Evolutionary conservation across 2,113 vertebrate species (phyloP), one percentile per base, ranked within the genome.

Genomic region (Canis aureus): DNA sequence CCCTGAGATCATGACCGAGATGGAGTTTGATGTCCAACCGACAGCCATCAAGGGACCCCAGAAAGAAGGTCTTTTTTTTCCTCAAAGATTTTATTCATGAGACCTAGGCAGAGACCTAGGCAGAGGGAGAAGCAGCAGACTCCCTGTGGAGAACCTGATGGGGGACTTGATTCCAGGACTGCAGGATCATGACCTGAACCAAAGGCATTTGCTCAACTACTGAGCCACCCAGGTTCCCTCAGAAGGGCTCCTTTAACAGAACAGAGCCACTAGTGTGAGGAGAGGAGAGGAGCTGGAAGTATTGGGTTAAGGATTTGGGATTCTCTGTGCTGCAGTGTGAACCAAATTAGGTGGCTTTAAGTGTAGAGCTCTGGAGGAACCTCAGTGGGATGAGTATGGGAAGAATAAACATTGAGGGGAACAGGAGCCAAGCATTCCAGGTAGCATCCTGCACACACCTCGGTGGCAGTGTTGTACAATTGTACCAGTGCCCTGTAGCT

Each of bases 361-460:
- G 12, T 82, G 3, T 51, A 67, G n/a, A 76, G 12, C 32, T 27
- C 29, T 64, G 3, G 3, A 10, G 43, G 35, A 11, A 32, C 8
- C 11, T 69, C 29, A 73, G n/a, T 16, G 60, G 22, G 25, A 0
- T 7, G 22, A 13, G 9, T 16, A 4, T 8, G 57, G 23, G n/a
- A 66, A 80, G 43, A 12, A 51, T 4, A 29, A n/a, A 51, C 8
- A 11, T 59, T 51, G 64, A 62, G 51, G 19, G 32, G 17, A 9
- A 4, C 10, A 19, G 62, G 11, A 51, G 9, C 32, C 9, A 2
- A 35, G 15, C 35, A 32, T 62, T 69, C 13, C 35, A 15, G 16
- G 15, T 19, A n/a, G 3, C 2, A 1, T 16, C 25, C 17, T 55
- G 43, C 29, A 3, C 4, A 1, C 0, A 0, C 0, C 5, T 2